Conservation (phyloP, 64 coral and sea anemone genomes). For the Stylophora pistillata region DNA sequence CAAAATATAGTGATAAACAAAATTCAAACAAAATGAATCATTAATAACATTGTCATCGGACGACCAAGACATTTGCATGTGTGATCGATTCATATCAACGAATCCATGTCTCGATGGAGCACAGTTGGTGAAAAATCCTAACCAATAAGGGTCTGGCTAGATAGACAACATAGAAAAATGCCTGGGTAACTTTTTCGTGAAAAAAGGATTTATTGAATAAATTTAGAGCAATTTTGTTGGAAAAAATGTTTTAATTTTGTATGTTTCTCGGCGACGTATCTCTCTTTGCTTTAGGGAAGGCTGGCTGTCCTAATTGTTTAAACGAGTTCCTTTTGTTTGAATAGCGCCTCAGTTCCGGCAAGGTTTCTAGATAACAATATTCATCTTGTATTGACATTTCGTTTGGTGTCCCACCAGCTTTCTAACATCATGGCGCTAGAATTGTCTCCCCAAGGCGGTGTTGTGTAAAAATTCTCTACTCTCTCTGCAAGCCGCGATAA, state of each 20-base stretch:
- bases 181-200: neutral
- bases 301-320: slow-evolving; percentile 33
- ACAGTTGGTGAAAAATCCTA: neutral
- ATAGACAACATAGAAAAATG: neutral
- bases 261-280: neutral
- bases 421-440: neutral
- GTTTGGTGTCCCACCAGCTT: neutral
- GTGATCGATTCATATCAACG: slow-evolving; percentile 1
- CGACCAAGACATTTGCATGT: slow-evolving; percentile 9
- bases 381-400: slow-evolving; percentile 16
- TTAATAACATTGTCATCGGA: slow-evolving; percentile 8
- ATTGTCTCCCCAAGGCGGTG: neutral
- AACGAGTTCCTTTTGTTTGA: slow-evolving; percentile 22
- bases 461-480: neutral
- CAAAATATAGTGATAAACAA: slow-evolving; percentile 10
- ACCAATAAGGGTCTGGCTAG: neutral
- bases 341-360: slow-evolving; percentile 9
- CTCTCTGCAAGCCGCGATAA: neutral
- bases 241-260: slow-evolving; percentile 10
- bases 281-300: slow-evolving; percentile 36
- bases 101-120: neutral
- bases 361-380: slow-evolving; percentile 10
- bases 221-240: neutral
- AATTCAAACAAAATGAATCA: slow-evolving; percentile 31
- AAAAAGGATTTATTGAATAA: neutral